Base-by-base conservation (phyloP, 2,797 vertebrate species). In the Lepilemur ruficaudatus region DNA sequence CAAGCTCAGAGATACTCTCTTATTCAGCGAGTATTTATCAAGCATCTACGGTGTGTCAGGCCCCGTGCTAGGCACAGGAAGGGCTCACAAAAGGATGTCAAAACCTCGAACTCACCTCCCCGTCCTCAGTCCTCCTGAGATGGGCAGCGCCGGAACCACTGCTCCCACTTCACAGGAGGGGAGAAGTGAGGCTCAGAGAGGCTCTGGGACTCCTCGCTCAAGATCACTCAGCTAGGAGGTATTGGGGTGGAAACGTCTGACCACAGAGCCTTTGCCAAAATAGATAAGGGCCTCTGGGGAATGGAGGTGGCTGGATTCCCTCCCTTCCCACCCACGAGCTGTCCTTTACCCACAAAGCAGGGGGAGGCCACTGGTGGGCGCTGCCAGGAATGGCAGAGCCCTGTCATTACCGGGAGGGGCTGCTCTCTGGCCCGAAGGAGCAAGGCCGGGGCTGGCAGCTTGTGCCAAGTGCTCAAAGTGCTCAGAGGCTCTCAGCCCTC, bases 231-330 rank as follows among this genome's bases (percentile, higher is more conserved):
- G 75, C 46, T n/a, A 41, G 23, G 91, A 93, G 38, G 65, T 43
- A 41, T 91, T 8, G 22, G 75, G 50, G 50, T 4, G 3, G 82
- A 94, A 95, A 75, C 0, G 1, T 76, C 82, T 89, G 89, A 73
- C 41, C 63, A 70, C 69, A 50, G 85, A 86, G 52, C 59, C 83
- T 78, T 43, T 83, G 95, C 80, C 96, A 96, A 83, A 89, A 86
- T 5, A 96, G 94, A 93, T 72, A 85, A 95, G 73, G 23, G 50
- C 70, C 52, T 38, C 43, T 35, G 43, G 48, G 87, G 41, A 65
- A 63, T 7, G 25, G 30, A 89, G 57, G 41, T 69, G 50, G 43
- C 93, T 46, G 11, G 86, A 46, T 80, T 70, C 83, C 67, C 65
- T 76, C 59, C 81, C 92, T 83, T 48, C 48, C 41, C 32, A 32